A percentile compares a stretch with the other conserved stretches of the same genome.
Conservation (phyloP, 2,113 vertebrate genomes). For the Phaethon lepturus region DNA sequence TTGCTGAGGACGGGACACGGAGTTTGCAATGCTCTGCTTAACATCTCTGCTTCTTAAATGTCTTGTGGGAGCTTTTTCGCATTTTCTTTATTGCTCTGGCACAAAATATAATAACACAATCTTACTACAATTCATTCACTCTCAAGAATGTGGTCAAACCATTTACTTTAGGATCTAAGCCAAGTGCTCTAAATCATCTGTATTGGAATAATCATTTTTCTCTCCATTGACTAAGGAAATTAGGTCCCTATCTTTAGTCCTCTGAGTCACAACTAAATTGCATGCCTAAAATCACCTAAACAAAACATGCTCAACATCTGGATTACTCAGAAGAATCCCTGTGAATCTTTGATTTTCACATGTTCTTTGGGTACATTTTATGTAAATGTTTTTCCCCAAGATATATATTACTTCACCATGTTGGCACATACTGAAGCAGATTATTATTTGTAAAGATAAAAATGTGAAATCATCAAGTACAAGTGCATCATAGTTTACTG, state of each 20-base stretch:
- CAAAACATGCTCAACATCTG: neutral
- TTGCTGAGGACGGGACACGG: neutral
- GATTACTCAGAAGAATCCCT: neutral
- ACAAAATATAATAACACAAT: neutral
- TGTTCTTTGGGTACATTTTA: neutral
- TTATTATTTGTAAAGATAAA: neutral
- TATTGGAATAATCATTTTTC: slow-evolving; percentile 24
- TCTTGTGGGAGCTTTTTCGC: neutral
- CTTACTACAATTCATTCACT: slow-evolving; percentile 2
- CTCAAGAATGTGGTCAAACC: neutral
- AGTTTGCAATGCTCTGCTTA: slow-evolving; percentile 26
- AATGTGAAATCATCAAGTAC: neutral
- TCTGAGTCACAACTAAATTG: neutral
- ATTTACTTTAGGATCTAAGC: neutral
- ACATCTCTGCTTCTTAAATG: neutral
- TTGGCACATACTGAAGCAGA: neutral
- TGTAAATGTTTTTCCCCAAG: neutral
- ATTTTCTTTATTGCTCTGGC: slow-evolving; percentile 10
- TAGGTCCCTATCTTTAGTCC: neutral
- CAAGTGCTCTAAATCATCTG: neutral
- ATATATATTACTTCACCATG: neutral
- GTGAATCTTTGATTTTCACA: neutral
- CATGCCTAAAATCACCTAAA: neutral
- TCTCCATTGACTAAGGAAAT: neutral
- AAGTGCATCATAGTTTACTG: neutral